These are phyloP conservation scores for Rhagophthalmus giganteus DNA, from an alignment of 2,888 invertebrate genomes.

Conservation along the genomic window DNA sequence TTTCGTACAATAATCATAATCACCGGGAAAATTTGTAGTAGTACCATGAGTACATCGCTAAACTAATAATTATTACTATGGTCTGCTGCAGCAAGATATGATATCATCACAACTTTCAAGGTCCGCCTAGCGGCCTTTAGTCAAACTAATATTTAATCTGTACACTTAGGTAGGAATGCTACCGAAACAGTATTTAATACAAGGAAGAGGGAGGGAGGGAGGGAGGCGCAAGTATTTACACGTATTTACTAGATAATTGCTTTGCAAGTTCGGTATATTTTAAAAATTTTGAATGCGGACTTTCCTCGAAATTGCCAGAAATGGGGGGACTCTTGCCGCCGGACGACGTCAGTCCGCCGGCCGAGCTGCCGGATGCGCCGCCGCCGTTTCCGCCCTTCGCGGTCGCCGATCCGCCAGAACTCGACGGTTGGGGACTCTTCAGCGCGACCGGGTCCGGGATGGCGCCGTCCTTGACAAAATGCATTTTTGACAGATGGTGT, in stretches of 20 bases:
- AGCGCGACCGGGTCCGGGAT: constrained; percentile 74
- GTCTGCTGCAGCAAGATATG: constrained; percentile 70
- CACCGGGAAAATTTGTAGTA: constrained; percentile 51
- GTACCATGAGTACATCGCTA: constrained; percentile 43
- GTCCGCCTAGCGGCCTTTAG: constrained; percentile 51
- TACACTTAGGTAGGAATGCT: constrained; percentile 30
- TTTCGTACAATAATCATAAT: constrained; percentile 55
- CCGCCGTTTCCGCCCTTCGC: constrained; percentile 41
- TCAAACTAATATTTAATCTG: constrained; percentile 26
- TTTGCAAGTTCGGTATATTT: constrained; percentile 98
- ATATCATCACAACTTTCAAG: constrained; percentile 70
- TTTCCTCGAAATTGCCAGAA: constrained; percentile 75
- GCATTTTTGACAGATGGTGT: constrained; percentile 94
- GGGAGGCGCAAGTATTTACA: constrained; percentile 59
- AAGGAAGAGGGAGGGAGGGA: background rate
- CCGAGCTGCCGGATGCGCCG: constrained; percentile 33
- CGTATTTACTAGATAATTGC: constrained; percentile 96
- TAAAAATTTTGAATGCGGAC: constrained; percentile 95
- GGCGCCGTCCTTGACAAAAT: constrained; percentile 91
- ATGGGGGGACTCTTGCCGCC: constrained; percentile 53
- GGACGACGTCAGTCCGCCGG: constrained; percentile 27
- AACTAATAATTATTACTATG: constrained; percentile 41
- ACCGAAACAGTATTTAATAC: constrained; percentile 18
- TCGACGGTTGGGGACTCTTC: constrained; percentile 54
- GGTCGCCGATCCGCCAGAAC: constrained; percentile 35